Percentiles rank a stretch among this genome's conserved stretches.
phyloP scores from a whole-genome alignment of 92 coral and sea anemone genomes.

The Pocillopora grandis region DNA sequence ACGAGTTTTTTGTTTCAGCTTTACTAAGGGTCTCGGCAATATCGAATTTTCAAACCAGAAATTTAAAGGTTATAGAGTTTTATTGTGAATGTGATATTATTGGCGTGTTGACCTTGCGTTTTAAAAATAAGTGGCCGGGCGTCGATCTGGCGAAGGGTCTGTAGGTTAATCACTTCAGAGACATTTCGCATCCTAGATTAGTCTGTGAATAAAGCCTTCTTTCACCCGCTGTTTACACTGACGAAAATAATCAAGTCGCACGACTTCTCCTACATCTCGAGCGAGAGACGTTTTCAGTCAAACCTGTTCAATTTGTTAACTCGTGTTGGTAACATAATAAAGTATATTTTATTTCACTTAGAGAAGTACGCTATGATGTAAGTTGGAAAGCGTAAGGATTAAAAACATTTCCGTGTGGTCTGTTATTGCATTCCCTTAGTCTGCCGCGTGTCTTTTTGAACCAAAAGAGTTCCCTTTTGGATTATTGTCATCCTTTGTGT shows the following conservation, averaged over 20 bases:
- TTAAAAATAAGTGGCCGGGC: background rate
- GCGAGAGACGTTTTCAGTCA: no score
- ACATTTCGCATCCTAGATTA: background rate
- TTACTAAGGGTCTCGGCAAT: background rate
- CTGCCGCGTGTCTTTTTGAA: no score
- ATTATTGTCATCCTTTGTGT: no score
- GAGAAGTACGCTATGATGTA: no score
- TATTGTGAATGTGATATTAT: background rate
- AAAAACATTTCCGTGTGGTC: no score
- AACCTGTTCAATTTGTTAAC: no score
- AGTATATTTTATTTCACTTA: no score
- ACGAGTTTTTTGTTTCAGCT: no score
- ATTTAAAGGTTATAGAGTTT: background rate
- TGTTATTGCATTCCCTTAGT: no score
- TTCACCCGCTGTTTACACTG: background rate
- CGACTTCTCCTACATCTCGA: background rate
- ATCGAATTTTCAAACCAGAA: background rate
- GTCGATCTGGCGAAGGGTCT: constrained; percentile 1
- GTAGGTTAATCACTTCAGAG: background rate
- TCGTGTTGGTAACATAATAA: no score
- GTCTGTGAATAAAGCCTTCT: background rate
- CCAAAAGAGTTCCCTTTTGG: no score
- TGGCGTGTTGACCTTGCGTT: background rate
- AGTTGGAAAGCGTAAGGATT: no score
- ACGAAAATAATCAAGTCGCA: background rate